Conservation (phyloP, 2,113 vertebrate genomes). For the Urocitellus parryii region DNA sequence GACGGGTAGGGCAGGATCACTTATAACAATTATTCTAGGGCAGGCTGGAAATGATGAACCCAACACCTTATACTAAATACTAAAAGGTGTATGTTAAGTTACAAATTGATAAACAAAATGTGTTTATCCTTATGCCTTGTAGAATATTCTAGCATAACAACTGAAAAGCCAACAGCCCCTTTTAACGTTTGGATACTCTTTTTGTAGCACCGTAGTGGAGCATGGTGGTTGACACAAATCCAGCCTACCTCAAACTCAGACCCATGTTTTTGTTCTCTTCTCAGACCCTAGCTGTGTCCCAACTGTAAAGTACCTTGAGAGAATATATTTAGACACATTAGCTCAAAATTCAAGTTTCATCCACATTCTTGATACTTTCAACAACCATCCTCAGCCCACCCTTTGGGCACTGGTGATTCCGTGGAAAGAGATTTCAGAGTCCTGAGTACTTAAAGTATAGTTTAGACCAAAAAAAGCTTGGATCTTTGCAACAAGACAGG, state of each 20-base stretch:
- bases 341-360: neutral
- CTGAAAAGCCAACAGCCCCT: neutral
- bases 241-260: neutral
- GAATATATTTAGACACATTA: neutral
- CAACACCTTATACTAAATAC: neutral
- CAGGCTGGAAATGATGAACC: neutral
- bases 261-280: neutral
- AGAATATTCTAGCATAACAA: neutral
- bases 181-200: neutral
- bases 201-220: neutral
- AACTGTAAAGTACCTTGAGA: neutral
- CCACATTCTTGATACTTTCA: neutral
- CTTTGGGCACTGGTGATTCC: neutral
- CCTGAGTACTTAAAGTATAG: neutral
- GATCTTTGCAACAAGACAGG: neutral
- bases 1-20: neutral
- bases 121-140: neutral
- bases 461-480: neutral
- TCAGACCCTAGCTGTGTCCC: neutral
- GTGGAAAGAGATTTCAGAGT: neutral
- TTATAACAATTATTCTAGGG: neutral
- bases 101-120: constrained; percentile 7
- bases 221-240: neutral
- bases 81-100: neutral
- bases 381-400: fast-evolving